Evolutionary conservation across 1,140 invertebrate genomes (phyloP).

Genomic region (Glomeris maerens): DNA sequence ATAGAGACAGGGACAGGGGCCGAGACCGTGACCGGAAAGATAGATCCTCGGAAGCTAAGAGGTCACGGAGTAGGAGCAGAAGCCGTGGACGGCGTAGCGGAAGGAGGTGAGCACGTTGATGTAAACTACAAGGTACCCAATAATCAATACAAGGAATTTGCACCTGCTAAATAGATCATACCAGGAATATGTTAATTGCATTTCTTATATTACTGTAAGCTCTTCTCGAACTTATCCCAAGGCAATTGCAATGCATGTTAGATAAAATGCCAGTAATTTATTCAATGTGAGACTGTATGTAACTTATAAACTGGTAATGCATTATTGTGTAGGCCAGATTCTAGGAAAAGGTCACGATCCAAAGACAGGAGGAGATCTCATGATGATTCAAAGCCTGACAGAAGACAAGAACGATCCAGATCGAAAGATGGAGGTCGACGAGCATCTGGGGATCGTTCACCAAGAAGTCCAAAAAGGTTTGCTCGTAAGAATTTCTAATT

Average conservation of each 20-base stretch:
- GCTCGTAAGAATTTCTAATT: too few species aligned
- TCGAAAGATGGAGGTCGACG: too few species aligned
- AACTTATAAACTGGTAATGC: constrained; percentile 16
- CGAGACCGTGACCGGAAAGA: constrained; percentile 17
- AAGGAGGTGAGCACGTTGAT: constrained; percentile 6
- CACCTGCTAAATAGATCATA: too few species aligned
- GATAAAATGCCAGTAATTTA: not conserved
- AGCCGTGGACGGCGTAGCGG: constrained; percentile 17
- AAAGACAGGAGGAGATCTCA: constrained; percentile 10
- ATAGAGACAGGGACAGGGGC: constrained; percentile 16
- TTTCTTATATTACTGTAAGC: constrained; percentile 11
- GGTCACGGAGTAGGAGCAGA: constrained; percentile 13
- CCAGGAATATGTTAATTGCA: constrained; percentile 5
- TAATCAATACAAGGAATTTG: too few species aligned
- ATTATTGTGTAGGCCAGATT: not conserved
- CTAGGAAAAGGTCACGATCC: constrained; percentile 2
- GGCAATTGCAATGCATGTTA: not conserved
- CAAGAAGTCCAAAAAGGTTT: too few species aligned
- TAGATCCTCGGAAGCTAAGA: constrained; percentile 10
- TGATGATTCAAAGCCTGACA: not conserved
- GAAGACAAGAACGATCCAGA: too few species aligned
- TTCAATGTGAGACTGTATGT: constrained; percentile 13
- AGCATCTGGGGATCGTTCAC: too few species aligned
- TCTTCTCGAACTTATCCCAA: constrained; percentile 15
- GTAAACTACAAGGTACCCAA: constrained; percentile 6